Percentiles rank a stretch among this genome's conserved stretches.
Evolutionary conservation across 2,888 invertebrate genomes (phyloP).

Genomic region (Mythimna pallens): DNA sequence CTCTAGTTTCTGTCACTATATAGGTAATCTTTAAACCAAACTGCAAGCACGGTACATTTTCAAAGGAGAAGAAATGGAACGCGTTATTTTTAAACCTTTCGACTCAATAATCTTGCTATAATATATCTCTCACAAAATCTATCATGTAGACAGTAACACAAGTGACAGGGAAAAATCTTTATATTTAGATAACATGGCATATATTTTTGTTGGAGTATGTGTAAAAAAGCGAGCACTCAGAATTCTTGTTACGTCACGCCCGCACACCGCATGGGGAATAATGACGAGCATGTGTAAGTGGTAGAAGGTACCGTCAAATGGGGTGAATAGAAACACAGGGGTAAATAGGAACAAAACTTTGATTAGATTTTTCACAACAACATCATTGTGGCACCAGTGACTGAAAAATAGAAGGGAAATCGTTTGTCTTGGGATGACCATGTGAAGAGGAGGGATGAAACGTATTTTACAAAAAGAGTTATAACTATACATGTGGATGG

Average conservation of each 20-base stretch:
- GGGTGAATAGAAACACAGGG: background rate
- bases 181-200: constrained; percentile 20
- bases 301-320: background rate
- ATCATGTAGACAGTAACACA: background rate
- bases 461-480: too few species aligned
- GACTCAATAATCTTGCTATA: background rate
- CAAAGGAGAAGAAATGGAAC: background rate
- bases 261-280: constrained; percentile 27
- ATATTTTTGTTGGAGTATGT: constrained; percentile 26
- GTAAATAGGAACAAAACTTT: background rate
- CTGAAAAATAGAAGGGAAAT: too few species aligned
- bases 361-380: background rate
- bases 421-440: too few species aligned
- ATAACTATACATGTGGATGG: too few species aligned
- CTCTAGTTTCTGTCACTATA: too few species aligned
- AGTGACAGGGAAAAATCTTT: constrained; percentile 37
- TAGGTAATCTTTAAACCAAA: too few species aligned
- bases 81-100: background rate
- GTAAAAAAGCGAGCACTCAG: constrained; percentile 35
- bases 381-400: too few species aligned
- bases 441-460: too few species aligned
- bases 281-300: constrained; percentile 6
- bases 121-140: constrained; percentile 11
- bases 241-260: constrained; percentile 41
- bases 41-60: too few species aligned